Evolutionary conservation across 2,113 vertebrate genomes (phyloP).

Genomic region (Pipra filicauda): DNA sequence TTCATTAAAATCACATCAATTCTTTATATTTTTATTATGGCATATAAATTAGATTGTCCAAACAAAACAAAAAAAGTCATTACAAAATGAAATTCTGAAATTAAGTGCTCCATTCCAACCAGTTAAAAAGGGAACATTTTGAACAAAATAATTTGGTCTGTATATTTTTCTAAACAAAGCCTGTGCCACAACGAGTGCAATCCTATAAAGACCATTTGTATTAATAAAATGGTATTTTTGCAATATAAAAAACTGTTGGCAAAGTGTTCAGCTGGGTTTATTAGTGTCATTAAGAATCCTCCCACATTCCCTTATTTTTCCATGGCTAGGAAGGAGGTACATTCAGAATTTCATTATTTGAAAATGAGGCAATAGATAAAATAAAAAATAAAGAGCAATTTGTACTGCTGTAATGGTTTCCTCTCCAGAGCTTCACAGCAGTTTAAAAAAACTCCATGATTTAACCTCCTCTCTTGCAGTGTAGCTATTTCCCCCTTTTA

Average conservation of each 20-base stretch:
- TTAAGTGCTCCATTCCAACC: not conserved
- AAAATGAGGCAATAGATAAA: constrained; percentile 62
- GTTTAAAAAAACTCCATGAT: not conserved
- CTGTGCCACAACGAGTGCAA: not conserved
- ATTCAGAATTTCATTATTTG: constrained; percentile 56
- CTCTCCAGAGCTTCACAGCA: constrained; percentile 27
- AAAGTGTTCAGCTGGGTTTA: constrained; percentile 43
- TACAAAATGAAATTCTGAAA: constrained; percentile 3
- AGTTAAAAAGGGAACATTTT: not conserved
- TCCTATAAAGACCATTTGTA: constrained; percentile 36
- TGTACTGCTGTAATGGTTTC: constrained; percentile 44
- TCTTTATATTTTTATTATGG: not conserved
- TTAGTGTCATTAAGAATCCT: constrained; percentile 62
- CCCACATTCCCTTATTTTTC: constrained; percentile 24
- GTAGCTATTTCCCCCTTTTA: constrained; percentile 24
- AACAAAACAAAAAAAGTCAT: not conserved
- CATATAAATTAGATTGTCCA: not conserved
- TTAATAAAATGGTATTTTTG: constrained; percentile 52
- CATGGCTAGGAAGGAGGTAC: constrained; percentile 16
- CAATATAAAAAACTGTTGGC: constrained; percentile 27
- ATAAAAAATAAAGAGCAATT: constrained; percentile 58
- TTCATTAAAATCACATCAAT: not conserved
- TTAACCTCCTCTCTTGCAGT: constrained; percentile 22
- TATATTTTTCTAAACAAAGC: constrained; percentile 42
- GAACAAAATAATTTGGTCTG: constrained; percentile 26